Evolutionary conservation across 1,140 invertebrate species (phyloP).

Genomic region (Idris sp.): DNA sequence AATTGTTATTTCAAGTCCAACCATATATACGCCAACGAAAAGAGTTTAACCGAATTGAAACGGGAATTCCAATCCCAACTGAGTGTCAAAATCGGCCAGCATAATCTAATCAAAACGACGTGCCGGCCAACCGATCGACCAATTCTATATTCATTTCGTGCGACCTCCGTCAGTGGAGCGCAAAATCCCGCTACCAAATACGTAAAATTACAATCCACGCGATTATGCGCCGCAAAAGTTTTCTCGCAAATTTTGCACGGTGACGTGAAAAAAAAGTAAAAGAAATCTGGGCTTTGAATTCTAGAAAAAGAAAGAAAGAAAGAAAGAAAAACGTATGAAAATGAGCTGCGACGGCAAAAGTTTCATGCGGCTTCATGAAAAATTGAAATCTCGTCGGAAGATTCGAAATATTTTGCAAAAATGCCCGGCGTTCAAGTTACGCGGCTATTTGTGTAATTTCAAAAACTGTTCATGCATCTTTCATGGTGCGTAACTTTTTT

Average conservation of each 20-base stretch:
- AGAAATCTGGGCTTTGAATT: conserved; percentile 17
- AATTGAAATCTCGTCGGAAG: conserved; percentile 25
- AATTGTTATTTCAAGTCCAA: too few relatives aligned
- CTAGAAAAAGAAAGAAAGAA: too few relatives aligned
- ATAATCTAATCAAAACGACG: conserved; percentile 38
- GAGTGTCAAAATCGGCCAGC: conserved; percentile 13
- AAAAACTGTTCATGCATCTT: too few relatives aligned
- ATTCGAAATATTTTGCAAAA: conserved; percentile 49
- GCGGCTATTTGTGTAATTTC: conserved; percentile 12
- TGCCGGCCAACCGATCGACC: conserved; percentile 7
- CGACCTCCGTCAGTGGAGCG: conserved; percentile 10
- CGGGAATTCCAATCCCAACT: neutral
- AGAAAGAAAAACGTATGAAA: conserved; percentile 41
- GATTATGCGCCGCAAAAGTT: conserved; percentile 34
- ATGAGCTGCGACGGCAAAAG: conserved; percentile 26
- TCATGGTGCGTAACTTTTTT: too few relatives aligned
- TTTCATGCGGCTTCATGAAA: conserved; percentile 36
- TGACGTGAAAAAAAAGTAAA: conserved; percentile 9
- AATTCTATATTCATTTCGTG: conserved; percentile 24
- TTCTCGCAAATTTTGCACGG: conserved; percentile 31
- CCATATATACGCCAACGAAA: too few relatives aligned
- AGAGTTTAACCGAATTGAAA: neutral
- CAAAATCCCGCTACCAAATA: conserved; percentile 17
- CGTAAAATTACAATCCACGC: conserved; percentile 15
- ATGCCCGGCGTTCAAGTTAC: neutral